A percentile compares a stretch with the other conserved stretches of the same genome.
These are phyloP conservation scores for Clamator glandarius DNA, from an alignment of 2,797 vertebrate species.

Conservation along the genomic window DNA sequence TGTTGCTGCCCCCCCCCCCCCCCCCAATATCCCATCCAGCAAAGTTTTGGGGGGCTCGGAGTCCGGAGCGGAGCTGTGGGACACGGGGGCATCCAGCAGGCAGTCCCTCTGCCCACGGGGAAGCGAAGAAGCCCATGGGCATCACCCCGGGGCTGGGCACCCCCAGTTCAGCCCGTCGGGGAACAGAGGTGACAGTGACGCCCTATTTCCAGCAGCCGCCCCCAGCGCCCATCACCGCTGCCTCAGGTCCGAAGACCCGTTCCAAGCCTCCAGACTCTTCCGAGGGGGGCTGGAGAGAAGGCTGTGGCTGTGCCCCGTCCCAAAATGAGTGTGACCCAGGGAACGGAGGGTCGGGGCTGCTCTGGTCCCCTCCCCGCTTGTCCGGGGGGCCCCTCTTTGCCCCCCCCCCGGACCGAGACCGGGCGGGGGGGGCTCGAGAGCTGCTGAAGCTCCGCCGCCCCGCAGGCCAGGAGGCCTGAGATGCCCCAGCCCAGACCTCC, in stretches of 20 bases:
- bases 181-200: neutral
- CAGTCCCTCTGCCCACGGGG: fast-evolving
- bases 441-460: neutral
- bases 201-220: neutral
- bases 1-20: too few species aligned
- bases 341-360: neutral
- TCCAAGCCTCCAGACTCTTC: neutral
- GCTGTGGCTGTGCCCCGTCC: neutral
- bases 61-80: too few species aligned
- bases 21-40: too few species aligned
- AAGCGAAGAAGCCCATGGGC: neutral
- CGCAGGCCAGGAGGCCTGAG: neutral
- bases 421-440: neutral
- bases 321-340: neutral
- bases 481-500: neutral
- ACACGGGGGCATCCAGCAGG: too few species aligned
- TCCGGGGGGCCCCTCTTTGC: too few species aligned
- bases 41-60: too few species aligned
- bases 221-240: neutral
- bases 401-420: too few species aligned
- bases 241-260: neutral
- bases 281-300: neutral
- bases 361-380: neutral
- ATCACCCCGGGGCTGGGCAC: neutral
- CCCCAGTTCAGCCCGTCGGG: neutral